Percentiles rank a stretch among this genome's conserved stretches.
These are phyloP conservation scores for Corythornis cristatus DNA, from an alignment of 2,113 vertebrate genomes.

Conservation along the genomic window DNA sequence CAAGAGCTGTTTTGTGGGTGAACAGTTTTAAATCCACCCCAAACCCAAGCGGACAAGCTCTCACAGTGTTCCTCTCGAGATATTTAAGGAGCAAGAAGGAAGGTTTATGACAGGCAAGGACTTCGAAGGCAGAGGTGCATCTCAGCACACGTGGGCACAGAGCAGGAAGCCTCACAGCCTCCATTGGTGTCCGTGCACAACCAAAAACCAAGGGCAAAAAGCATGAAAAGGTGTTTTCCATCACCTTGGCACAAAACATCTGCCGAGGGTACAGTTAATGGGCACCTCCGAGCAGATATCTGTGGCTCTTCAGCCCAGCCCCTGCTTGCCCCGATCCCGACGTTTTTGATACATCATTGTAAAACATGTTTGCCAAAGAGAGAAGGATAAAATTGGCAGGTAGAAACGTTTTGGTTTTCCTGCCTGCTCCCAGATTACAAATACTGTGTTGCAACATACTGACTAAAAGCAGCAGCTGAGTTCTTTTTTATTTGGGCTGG, in stretches of 20 bases:
- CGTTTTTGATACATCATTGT: background rate
- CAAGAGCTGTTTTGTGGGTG: fast-evolving
- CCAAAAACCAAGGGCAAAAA: fast-evolving
- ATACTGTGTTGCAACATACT: background rate
- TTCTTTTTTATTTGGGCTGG: background rate
- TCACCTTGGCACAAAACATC: background rate
- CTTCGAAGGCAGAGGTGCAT: fast-evolving
- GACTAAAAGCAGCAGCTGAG: background rate
- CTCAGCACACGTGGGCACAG: fast-evolving
- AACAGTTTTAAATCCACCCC: background rate
- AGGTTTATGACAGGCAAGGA: fast-evolving
- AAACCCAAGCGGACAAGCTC: fast-evolving
- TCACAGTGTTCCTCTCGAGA: fast-evolving
- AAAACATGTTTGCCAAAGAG: background rate
- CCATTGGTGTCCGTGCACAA: fast-evolving
- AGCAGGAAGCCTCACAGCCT: background rate
- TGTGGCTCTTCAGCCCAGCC: background rate
- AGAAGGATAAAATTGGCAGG: background rate
- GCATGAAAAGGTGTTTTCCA: background rate
- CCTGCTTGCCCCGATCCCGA: fast-evolving
- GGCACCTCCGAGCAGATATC: background rate
- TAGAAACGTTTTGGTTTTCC: background rate
- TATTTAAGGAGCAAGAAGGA: fast-evolving
- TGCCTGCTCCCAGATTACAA: background rate
- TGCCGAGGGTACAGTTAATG: background rate